Percentiles rank a stretch among this genome's conserved stretches.
phyloP scores from a whole-genome alignment of 2,888 invertebrate genomes.

The Ornithoptera alexandrae region DNA sequence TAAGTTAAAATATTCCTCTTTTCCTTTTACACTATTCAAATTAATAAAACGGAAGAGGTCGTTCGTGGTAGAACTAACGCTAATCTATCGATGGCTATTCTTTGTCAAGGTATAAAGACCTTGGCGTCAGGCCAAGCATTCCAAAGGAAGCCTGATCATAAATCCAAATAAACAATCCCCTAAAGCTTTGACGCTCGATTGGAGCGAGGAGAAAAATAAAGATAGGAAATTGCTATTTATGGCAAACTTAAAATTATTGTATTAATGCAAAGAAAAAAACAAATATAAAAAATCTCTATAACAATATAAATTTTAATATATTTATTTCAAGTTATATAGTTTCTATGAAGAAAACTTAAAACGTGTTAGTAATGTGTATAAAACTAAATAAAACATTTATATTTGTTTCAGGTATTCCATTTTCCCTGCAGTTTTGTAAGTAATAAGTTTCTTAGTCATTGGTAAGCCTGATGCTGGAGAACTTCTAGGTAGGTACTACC shows the following conservation, averaged over 20 bases:
- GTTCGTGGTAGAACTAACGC: constrained; percentile 33
- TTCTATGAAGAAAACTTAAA: no score
- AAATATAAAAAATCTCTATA: not conserved
- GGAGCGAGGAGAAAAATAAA: constrained; percentile 18
- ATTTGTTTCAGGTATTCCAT: constrained; percentile 11
- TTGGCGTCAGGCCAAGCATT: constrained; percentile 29
- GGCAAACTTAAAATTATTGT: not conserved
- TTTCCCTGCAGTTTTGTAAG: constrained; percentile 10
- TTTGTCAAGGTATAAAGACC: constrained; percentile 29
- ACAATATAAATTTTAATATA: no score
- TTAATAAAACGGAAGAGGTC: constrained; percentile 18
- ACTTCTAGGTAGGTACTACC: no score
- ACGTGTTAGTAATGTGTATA: no score
- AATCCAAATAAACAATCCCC: constrained; percentile 31
- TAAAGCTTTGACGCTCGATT: constrained; percentile 29
- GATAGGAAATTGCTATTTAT: constrained; percentile 16
- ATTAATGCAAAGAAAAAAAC: not conserved
- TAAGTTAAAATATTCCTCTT: no score
- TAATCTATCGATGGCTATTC: constrained; percentile 30
- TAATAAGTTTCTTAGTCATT: not conserved
- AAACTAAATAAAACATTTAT: not conserved
- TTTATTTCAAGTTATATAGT: no score
- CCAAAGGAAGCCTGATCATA: constrained; percentile 27
- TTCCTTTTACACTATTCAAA: not conserved
- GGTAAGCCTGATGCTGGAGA: no score